phyloP scores from a whole-genome alignment of 2,797 vertebrate genomes.

The Tokudaia tokunoshimensis region DNA sequence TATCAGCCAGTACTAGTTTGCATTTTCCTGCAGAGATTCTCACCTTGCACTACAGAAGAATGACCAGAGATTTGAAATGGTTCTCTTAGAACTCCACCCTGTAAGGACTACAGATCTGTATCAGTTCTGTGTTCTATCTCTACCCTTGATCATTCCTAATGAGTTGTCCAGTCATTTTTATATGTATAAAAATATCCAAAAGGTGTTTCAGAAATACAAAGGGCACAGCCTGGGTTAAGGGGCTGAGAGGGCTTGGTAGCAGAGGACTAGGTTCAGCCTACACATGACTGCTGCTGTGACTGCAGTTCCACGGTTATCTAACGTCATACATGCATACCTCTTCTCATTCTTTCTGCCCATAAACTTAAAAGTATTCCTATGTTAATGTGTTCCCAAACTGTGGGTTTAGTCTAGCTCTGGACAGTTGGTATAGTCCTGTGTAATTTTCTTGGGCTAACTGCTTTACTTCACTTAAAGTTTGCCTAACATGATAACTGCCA shows the following conservation, averaged over 20 bases:
- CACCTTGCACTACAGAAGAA: neutral
- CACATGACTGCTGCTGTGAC: neutral
- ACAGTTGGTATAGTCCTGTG: neutral
- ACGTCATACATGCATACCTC: neutral
- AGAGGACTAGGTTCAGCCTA: neutral
- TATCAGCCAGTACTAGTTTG: neutral
- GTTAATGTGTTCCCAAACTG: slow-evolving; percentile 29
- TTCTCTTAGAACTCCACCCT: neutral
- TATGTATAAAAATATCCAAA: neutral
- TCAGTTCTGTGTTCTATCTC: neutral
- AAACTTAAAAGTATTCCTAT: neutral
- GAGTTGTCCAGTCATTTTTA: neutral
- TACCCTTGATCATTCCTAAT: slow-evolving; percentile 26
- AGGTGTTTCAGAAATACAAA: neutral
- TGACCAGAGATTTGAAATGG: neutral
- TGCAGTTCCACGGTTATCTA: neutral
- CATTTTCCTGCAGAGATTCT: neutral
- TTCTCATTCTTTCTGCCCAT: neutral
- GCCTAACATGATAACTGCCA: neutral
- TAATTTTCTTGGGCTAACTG: neutral
- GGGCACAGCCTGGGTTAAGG: neutral
- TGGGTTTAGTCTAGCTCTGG: neutral
- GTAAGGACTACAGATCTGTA: slow-evolving; percentile 8
- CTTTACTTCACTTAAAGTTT: neutral
- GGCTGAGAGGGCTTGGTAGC: too few relatives aligned